A percentile compares a stretch with the other conserved stretches of the same genome.
These are phyloP conservation scores for Formica aserva DNA, from an alignment of 2,888 invertebrate species.

Conservation along the genomic window DNA sequence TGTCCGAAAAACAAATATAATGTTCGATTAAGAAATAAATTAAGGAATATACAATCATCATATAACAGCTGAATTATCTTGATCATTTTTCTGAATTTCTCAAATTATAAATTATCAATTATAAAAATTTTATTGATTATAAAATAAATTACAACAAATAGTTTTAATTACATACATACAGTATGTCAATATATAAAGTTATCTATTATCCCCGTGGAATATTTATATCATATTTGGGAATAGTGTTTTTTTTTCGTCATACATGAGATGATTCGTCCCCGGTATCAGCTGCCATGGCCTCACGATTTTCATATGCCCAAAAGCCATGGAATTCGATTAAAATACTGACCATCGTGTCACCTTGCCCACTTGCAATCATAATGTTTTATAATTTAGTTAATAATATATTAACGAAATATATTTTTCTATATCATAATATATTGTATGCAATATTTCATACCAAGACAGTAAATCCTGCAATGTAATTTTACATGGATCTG, in stretches of 20 bases:
- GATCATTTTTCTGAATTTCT: neutral
- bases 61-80: neutral
- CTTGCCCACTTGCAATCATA: slow-evolving; percentile 91
- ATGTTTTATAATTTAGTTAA: slow-evolving; percentile 19
- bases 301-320: slow-evolving; percentile 98
- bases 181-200: neutral
- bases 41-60: neutral
- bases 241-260: slow-evolving; percentile 65
- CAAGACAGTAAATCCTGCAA: slow-evolving; percentile 93
- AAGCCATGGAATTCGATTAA: slow-evolving; percentile 98
- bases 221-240: slow-evolving; percentile 39
- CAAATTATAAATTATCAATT: neutral
- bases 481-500: slow-evolving; percentile 93
- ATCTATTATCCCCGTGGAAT: slow-evolving; percentile 28
- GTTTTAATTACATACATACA: neutral
- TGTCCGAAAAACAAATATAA: neutral
- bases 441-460: slow-evolving; percentile 84
- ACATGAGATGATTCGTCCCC: slow-evolving; percentile 85
- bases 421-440: neutral
- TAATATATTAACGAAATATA: neutral
- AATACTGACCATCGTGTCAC: slow-evolving; percentile 97
- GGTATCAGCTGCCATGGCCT: slow-evolving; percentile 90
- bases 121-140: slow-evolving; percentile 11
- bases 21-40: neutral
- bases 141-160: slow-evolving; percentile 2